Evolutionary conservation across 1,140 invertebrate species (phyloP), one percentile per base, ranked within the genome.

Genomic region (Heliconius melpomene): DNA sequence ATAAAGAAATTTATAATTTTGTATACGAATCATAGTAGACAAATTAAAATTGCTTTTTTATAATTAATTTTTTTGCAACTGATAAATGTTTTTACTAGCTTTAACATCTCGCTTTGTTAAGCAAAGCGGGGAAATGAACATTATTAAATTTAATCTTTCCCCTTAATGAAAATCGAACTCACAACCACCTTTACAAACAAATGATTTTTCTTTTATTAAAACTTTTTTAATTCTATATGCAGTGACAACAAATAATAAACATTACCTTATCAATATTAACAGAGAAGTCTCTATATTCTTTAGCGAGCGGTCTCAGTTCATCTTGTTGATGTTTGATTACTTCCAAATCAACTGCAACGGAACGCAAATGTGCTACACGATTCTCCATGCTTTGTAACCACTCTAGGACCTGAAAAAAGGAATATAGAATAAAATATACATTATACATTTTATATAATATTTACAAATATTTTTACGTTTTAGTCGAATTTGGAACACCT

Each of bases 221-320:
- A 32, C 9, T 40, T 9, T 40, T 40, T 40, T 40, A 9, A 40
- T 13, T 46, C 13, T 46, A 16, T 5, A 20, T 0, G 18, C 6
- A 20, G 6, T 52, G 7, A 52, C 5, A 20, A n/a, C 20, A 57
- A 9, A n/a, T 8, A 23, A 23, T 23, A 57, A 57, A 23, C 9
- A 23, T 54, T 83, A 95, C 94, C 94, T 98, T 98, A 84, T 99
- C 98, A 76, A 99, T 97, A 20, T 97, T 98, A 1, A 96, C 93
- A 1, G 96, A 96, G 94, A 97, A 98, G 85, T 98, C 98, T 50
- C 97, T 96, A 93, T 99, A 98, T 88, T 99, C 98, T 88, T 98
- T 98, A 29, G 97, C 94, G 52, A 99, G 95, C 0, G 98, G 98
- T 94, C 98, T 97, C 18, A 99, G 89, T 89, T 99, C 98, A 75